These are phyloP conservation scores for Callaeas wilsoni DNA, from an alignment of 2,113 vertebrate species.

Conservation along the genomic window DNA sequence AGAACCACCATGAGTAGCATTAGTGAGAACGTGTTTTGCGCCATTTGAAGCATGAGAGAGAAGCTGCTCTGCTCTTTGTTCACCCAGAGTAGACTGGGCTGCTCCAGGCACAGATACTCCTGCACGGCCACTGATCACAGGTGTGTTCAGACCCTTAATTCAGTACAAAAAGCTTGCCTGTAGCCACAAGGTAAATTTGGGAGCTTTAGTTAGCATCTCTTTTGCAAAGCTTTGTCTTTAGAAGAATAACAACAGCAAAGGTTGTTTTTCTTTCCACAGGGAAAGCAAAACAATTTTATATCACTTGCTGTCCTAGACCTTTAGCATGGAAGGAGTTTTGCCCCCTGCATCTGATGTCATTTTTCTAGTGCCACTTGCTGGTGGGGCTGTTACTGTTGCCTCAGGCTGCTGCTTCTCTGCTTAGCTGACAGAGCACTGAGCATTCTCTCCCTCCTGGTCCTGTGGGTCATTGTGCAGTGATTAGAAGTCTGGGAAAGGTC, in stretches of 20 bases:
- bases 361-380: neutral
- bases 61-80: neutral
- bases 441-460: neutral
- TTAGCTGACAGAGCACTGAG: neutral
- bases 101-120: neutral
- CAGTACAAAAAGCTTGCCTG: neutral
- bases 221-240: neutral
- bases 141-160: neutral
- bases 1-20: neutral
- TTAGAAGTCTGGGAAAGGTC: neutral
- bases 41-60: neutral
- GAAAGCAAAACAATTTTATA: neutral
- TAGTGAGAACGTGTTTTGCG: neutral
- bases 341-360: neutral
- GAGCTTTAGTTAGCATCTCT: neutral
- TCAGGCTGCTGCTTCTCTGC: neutral
- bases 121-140: neutral
- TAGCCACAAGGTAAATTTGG: neutral
- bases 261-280: neutral
- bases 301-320: neutral
- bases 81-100: accelerated
- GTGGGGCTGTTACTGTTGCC: neutral
- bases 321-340: accelerated
- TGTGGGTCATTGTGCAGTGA: neutral
- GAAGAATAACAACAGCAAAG: neutral